A percentile compares a stretch with the other conserved stretches of the same genome.
These are phyloP conservation scores for Nansenia antarctica DNA, from an alignment of 2,113 vertebrate genomes.

Conservation along the genomic window DNA sequence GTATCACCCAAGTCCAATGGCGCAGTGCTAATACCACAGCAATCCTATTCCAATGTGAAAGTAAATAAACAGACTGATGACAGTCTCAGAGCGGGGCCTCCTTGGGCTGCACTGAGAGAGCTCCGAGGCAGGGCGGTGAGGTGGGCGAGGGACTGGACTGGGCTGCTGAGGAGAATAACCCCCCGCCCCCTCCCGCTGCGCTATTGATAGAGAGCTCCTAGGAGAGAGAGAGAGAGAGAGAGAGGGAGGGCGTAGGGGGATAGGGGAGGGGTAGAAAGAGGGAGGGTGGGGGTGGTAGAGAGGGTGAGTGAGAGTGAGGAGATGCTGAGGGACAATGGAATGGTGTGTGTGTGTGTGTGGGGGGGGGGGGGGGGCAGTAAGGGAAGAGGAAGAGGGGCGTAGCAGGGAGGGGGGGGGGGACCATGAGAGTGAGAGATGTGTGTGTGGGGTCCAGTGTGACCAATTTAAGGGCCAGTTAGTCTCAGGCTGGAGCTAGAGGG, in stretches of 20 bases:
- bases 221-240: conserved; percentile 14
- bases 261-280: conserved; percentile 1
- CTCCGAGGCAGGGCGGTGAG: background rate
- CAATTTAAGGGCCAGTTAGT: background rate
- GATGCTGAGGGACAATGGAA: background rate
- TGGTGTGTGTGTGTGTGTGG: background rate
- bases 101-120: too few species aligned
- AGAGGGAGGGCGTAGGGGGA: too few species aligned
- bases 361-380: background rate
- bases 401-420: background rate
- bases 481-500: background rate
- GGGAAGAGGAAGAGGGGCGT: background rate
- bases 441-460: background rate
- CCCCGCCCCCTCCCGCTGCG: too few species aligned
- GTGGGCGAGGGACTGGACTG: background rate
- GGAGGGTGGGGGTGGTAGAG: background rate
- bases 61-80: too few species aligned
- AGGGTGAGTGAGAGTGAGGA: background rate
- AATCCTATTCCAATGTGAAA: too few species aligned
- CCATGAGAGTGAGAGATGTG: background rate
- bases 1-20: too few species aligned
- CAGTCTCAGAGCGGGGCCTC: too few species aligned
- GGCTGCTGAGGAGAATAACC: background rate
- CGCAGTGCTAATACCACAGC: too few species aligned
- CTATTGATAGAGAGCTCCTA: conserved; percentile 10